A percentile compares a stretch with the other conserved stretches of the same genome.
phyloP scores from a whole-genome alignment of 2,888 invertebrate genomes.

The Oligia fasciuncula region DNA sequence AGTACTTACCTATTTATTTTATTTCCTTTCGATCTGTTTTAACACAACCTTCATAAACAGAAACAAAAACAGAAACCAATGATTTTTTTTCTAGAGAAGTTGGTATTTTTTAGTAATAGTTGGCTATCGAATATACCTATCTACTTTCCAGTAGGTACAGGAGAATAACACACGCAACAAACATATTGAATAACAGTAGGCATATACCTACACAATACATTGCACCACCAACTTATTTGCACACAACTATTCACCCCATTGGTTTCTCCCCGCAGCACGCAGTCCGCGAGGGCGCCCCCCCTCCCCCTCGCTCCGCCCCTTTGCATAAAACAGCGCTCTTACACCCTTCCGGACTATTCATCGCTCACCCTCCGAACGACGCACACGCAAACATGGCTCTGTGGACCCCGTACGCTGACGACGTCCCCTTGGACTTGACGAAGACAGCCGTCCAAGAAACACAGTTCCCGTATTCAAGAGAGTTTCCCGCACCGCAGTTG shows the following conservation, averaged over 20 bases:
- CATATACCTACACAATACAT: conserved; percentile 29
- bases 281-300: conserved; percentile 55
- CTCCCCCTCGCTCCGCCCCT: conserved; percentile 53
- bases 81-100: background rate
- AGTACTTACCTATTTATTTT: too few species aligned
- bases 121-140: background rate
- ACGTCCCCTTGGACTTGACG: conserved; percentile 76
- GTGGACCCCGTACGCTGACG: conserved; percentile 84
- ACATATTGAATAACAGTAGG: conserved; percentile 10
- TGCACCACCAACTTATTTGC: conserved; percentile 37
- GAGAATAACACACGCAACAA: conserved; percentile 7
- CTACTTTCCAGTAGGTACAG: background rate
- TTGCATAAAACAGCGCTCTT: conserved; percentile 62
- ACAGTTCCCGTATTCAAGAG: conserved; percentile 18
- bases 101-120: background rate
- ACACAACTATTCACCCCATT: conserved; percentile 49
- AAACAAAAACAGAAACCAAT: background rate
- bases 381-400: conserved; percentile 75
- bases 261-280: conserved; percentile 57
- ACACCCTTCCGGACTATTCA: conserved; percentile 64
- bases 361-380: conserved; percentile 52
- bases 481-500: conserved; percentile 24
- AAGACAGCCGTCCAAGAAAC: conserved; percentile 65
- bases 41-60: background rate
- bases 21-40: background rate